Percentiles rank a stretch among this genome's conserved stretches.
Conservation (phyloP, 92 coral and sea anemone species). For the Pocillopora meandrina region DNA sequence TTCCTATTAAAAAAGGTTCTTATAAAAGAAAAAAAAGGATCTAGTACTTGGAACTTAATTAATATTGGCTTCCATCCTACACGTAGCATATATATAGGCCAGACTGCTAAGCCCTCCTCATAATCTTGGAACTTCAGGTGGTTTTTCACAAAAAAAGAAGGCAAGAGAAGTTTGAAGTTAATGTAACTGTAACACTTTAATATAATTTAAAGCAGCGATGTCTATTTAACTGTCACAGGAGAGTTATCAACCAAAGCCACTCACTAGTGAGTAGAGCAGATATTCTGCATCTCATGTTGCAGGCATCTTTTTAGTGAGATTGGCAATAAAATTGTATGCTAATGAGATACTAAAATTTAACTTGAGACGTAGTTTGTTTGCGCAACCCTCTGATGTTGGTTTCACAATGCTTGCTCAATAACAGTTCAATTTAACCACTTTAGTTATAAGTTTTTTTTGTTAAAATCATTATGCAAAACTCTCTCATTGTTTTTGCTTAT, state of each 20-base stretch:
- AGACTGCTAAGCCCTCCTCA: neutral
- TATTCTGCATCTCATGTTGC: neutral
- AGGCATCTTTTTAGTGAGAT: neutral
- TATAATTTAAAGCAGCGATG: too few species aligned
- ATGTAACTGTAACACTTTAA: neutral
- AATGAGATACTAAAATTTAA: neutral
- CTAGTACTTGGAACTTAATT: neutral
- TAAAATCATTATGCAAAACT: neutral
- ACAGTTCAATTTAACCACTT: neutral
- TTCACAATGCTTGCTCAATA: too few species aligned
- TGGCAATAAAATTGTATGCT: neutral
- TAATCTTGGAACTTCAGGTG: neutral
- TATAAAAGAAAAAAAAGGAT: too few species aligned
- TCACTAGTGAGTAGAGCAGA: neutral
- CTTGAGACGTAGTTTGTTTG: neutral
- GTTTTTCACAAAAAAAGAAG: neutral
- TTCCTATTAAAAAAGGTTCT: too few species aligned
- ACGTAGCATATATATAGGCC: neutral
- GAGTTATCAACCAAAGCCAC: neutral
- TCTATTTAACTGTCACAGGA: neutral
- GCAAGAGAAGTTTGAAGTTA: neutral
- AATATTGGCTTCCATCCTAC: neutral
- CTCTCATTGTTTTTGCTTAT: neutral
- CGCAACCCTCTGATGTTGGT: neutral
- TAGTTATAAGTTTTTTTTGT: neutral